Conservation (phyloP, 2,888 invertebrate species). For the Phytoseiulus persimilis region DNA sequence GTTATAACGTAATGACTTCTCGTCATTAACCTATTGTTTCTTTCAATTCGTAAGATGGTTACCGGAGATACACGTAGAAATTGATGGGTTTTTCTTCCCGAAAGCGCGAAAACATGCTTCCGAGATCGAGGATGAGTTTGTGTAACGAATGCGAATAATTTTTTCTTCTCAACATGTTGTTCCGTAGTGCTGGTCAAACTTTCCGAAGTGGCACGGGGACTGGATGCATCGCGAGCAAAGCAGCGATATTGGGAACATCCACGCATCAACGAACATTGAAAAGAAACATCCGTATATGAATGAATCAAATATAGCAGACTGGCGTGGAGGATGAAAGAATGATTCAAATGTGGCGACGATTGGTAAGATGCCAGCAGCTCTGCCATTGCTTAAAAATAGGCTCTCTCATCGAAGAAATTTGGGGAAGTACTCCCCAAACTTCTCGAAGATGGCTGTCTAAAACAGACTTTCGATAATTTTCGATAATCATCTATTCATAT, state of each 20-base stretch:
- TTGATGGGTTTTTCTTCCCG: neutral
- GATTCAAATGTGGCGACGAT: neutral
- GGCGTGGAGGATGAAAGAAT: neutral
- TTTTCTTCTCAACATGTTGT: neutral
- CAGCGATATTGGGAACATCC: neutral
- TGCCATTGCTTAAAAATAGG: neutral
- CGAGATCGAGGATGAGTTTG: neutral
- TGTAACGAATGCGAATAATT: neutral
- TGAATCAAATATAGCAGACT: neutral
- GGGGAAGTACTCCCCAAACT: neutral
- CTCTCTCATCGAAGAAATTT: neutral
- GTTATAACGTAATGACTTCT: constrained; percentile 5
- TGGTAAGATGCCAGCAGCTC: neutral
- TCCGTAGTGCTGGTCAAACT: neutral
- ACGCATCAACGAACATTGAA: neutral
- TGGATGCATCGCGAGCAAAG: neutral
- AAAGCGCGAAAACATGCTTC: neutral
- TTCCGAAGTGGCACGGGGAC: neutral
- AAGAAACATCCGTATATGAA: neutral
- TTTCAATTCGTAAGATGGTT: neutral
- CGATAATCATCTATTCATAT: neutral
- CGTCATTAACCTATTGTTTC: neutral
- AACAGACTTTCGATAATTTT: neutral
- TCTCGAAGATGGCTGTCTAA: neutral
- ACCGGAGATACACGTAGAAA: neutral